A percentile compares a stretch with the other conserved stretches of the same genome.
Evolutionary conservation across 53 echinoderm and acorn worm species (phyloP).

Genomic region (Henricia sp.): DNA sequence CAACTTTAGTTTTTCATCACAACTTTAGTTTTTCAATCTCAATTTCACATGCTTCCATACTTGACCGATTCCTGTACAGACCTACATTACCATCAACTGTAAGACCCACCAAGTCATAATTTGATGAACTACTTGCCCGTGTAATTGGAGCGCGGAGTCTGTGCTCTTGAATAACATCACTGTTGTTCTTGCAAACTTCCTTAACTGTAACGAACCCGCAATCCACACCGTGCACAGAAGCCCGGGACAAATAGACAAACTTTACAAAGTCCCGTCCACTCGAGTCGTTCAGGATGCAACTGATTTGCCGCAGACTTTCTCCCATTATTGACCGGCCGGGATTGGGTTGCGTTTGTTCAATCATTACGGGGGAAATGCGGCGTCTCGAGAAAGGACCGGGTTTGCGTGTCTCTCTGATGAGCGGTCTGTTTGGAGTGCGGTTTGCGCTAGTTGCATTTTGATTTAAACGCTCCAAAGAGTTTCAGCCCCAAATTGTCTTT

Average conservation of each 20-base stretch:
- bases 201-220: constrained; percentile 7
- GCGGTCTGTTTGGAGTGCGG: constrained; percentile 16
- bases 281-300: constrained; percentile 16
- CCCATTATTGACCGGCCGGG: constrained; percentile 1
- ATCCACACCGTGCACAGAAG: neutral
- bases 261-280: constrained; percentile 1
- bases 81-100: too few species aligned
- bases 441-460: neutral
- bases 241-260: constrained; percentile 18
- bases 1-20: too few species aligned
- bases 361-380: constrained; percentile 9
- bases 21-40: too few species aligned
- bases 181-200: neutral
- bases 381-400: neutral
- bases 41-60: too few species aligned
- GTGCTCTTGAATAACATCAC: neutral
- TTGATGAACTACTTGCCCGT: too few species aligned
- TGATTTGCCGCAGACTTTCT: neutral
- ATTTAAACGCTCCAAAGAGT: neutral
- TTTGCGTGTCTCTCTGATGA: neutral
- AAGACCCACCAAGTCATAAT: too few species aligned
- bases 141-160: too few species aligned
- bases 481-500: neutral
- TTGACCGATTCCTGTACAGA: too few species aligned
- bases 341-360: constrained; percentile 41